phyloP scores from a whole-genome alignment of 2,888 invertebrate genomes.

The Hesperia comma region DNA sequence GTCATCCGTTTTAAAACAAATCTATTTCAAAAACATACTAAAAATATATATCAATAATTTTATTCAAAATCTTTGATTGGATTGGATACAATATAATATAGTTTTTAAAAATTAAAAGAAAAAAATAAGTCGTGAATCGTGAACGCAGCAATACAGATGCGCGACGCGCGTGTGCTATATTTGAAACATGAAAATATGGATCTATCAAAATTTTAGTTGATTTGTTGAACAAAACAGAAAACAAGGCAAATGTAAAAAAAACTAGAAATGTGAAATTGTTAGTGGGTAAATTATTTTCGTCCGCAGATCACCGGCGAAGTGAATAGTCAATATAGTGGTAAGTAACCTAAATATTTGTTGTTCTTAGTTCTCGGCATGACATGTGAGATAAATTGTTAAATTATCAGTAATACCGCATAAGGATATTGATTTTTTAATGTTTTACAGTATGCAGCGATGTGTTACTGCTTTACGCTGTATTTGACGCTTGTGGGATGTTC shows the following conservation, averaged over 20 bases:
- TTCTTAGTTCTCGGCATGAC: slow-evolving; percentile 35
- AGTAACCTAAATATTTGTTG: slow-evolving; percentile 56
- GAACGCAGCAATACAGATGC: slow-evolving; percentile 51
- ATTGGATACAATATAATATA: too few species aligned
- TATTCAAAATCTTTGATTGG: too few species aligned
- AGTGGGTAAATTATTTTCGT: slow-evolving; percentile 52
- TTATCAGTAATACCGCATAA: slow-evolving; percentile 63
- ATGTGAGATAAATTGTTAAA: slow-evolving; percentile 50
- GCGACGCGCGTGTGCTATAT: slow-evolving; percentile 69
- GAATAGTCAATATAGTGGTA: slow-evolving; percentile 60
- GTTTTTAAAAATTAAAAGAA: neutral
- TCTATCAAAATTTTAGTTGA: slow-evolving; percentile 68
- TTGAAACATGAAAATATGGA: slow-evolving; percentile 69
- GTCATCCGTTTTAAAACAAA: too few species aligned
- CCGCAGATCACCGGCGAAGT: slow-evolving; percentile 58
- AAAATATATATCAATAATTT: too few species aligned
- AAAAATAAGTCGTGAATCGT: slow-evolving; percentile 44
- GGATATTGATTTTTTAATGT: slow-evolving; percentile 70
- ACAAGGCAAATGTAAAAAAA: slow-evolving; percentile 51
- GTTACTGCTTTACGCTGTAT: slow-evolving; percentile 51
- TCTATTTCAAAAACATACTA: too few species aligned
- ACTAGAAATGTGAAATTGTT: slow-evolving; percentile 74
- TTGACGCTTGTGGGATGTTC: slow-evolving; percentile 48
- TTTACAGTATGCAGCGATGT: slow-evolving; percentile 55
- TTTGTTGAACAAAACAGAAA: slow-evolving; percentile 52